A percentile compares a stretch with the other conserved stretches of the same genome.
phyloP scores from a whole-genome alignment of 2,113 vertebrate genomes.

The Chiloscyllium plagiosum region DNA sequence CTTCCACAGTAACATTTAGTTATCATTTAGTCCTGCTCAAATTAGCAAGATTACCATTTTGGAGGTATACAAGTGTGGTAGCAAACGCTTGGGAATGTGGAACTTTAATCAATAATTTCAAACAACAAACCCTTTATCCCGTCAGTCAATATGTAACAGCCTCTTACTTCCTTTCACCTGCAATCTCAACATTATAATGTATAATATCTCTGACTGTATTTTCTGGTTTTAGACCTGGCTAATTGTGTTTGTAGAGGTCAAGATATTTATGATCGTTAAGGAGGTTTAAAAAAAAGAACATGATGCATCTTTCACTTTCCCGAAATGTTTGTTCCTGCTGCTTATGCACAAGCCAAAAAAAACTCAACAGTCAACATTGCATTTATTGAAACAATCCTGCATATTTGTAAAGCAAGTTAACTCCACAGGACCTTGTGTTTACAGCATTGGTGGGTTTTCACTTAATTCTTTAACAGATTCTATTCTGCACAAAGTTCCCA shows the following conservation, averaged over 20 bases:
- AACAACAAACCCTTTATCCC: background rate
- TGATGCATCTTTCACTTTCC: background rate
- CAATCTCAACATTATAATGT: too few species aligned
- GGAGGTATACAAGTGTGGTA: accelerated
- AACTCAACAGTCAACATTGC: constrained; percentile 23
- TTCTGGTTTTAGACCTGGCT: background rate
- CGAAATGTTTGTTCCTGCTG: too few species aligned
- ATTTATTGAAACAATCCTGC: constrained; percentile 32
- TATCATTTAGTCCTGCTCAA: background rate
- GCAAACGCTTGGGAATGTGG: background rate
- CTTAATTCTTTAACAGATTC: background rate
- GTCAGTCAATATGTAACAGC: too few species aligned
- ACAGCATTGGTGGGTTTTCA: constrained; percentile 5
- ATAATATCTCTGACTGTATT: background rate
- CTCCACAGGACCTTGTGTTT: background rate
- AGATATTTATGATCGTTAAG: background rate
- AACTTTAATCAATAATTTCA: background rate
- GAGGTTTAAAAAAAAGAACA: background rate
- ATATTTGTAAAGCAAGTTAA: background rate
- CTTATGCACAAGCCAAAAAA: background rate
- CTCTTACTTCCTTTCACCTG: too few species aligned
- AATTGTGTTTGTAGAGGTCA: background rate
- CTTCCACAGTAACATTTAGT: background rate
- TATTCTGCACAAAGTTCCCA: background rate
- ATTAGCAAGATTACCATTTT: background rate